These are phyloP conservation scores for Halisarca cf. caerulea DNA, from an alignment of 37 sponge, comb jelly and placozoan genomes.

Conservation along the genomic window DNA sequence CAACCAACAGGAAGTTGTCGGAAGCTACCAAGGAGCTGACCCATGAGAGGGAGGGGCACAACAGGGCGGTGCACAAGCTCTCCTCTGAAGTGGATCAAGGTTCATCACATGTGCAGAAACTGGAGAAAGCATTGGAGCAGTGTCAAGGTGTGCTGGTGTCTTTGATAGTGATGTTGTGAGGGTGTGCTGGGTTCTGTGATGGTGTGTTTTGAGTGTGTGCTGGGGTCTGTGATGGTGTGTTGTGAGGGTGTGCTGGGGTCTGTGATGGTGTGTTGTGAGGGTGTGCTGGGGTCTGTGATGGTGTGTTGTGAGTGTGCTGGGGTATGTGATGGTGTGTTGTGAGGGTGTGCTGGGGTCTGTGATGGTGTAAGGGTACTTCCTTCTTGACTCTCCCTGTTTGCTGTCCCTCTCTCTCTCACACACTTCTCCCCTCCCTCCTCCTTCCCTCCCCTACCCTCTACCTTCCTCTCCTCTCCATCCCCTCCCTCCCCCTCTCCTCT, in stretches of 20 bases:
- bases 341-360: too few species aligned
- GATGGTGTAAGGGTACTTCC: too few species aligned
- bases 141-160: slow-evolving; percentile 28
- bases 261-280: not conserved
- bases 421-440: too few species aligned
- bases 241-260: not conserved
- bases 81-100: slow-evolving; percentile 26
- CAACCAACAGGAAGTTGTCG: not conserved
- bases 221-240: not conserved
- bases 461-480: too few species aligned
- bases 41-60: not conserved
- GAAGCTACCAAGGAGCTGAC: not conserved
- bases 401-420: too few species aligned
- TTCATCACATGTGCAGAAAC: not conserved
- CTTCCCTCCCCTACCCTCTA: too few species aligned
- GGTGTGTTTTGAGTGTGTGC: not conserved
- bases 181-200: not conserved
- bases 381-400: too few species aligned
- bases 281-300: not conserved
- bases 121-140: slow-evolving; percentile 19
- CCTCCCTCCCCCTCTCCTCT: too few species aligned
- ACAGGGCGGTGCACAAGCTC: not conserved
- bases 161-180: too few species aligned
- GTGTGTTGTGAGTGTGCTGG: not conserved
- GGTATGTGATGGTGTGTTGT: too few species aligned